Evolutionary conservation across 2,888 invertebrate species (phyloP), one percentile per base, ranked within the genome.

Genomic region (Rhagophthalmus giganteus): DNA sequence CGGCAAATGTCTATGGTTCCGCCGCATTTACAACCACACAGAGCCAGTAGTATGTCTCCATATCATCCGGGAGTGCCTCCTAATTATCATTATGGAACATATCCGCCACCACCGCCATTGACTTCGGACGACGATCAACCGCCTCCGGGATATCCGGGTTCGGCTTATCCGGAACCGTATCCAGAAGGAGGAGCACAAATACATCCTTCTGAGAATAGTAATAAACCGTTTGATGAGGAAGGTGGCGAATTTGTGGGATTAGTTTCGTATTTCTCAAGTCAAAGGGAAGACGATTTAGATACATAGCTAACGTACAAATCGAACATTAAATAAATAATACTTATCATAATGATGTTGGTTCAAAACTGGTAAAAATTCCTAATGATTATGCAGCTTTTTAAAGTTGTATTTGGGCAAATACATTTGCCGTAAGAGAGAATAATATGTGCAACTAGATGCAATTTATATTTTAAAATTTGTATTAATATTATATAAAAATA

Each of bases 251-350:
- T 93, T 74, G 92, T 92, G 26, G 93, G 93, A 2, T 81, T 94
- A 64, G 93, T 93, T 50, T 92, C 91, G 72, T 94, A 94, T 77
- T 93, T 93, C 76, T 92, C 92, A 62, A 91, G 91, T 70, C 93
- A 93, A 74, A 84, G 84, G 62, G 88, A 92, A 72, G 92, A 92
- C 70, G 91, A 92, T 75, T 81, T 91, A 67, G 91, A 91, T 74
- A 84, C 86, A 78, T 87, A 85, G 81, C 62, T 58, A 30, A 11
- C 53, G 52, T 55, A 62, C 33, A 40, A 54, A 44, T 27, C 25
- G 32, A 44, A 48, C 35, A 44, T 16, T 37, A 27, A 35, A 25
- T 45, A 52, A 34, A 33, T 11, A 9, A n/a, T 32, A 16, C n/a
- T 8, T 37, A 2, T 24, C 24, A 20, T 25, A 25, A 3, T n/a